These are phyloP conservation scores for Trichonephila clavata DNA, from an alignment of 1,140 invertebrate genomes.

Conservation along the genomic window DNA sequence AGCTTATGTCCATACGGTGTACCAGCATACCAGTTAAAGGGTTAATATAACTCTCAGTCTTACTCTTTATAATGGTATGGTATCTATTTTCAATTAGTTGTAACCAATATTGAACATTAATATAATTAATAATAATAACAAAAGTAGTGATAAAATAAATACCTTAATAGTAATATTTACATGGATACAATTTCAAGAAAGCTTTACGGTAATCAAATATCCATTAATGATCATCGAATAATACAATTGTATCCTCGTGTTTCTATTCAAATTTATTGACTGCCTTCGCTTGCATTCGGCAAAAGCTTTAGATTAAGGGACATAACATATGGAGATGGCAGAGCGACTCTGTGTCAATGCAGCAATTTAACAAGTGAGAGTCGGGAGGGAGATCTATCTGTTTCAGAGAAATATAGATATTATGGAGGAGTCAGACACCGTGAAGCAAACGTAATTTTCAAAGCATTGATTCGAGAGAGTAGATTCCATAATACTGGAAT, in stretches of 20 bases:
- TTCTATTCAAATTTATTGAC: background rate
- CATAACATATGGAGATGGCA: background rate
- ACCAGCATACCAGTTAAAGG: no score
- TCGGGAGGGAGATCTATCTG: background rate
- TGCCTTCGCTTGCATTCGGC: background rate
- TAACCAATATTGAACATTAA: no score
- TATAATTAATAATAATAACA: no score
- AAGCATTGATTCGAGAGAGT: background rate
- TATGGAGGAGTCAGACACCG: background rate
- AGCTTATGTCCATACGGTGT: no score
- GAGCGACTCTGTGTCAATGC: background rate
- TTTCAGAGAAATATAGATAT: conserved; percentile 27
- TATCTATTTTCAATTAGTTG: no score
- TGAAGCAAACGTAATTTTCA: background rate
- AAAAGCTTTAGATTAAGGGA: background rate
- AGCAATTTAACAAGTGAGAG: background rate
- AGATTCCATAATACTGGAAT: background rate
- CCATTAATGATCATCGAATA: no score
- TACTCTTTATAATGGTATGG: no score
- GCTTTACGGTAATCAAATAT: no score
- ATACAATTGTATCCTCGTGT: background rate
- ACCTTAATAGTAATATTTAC: no score
- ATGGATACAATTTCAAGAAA: no score
- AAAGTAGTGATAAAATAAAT: no score
- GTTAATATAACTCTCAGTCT: no score